Evolutionary conservation across 2,888 invertebrate species (phyloP), one percentile per base, ranked within the genome.

Genomic region (Tipula unca): DNA sequence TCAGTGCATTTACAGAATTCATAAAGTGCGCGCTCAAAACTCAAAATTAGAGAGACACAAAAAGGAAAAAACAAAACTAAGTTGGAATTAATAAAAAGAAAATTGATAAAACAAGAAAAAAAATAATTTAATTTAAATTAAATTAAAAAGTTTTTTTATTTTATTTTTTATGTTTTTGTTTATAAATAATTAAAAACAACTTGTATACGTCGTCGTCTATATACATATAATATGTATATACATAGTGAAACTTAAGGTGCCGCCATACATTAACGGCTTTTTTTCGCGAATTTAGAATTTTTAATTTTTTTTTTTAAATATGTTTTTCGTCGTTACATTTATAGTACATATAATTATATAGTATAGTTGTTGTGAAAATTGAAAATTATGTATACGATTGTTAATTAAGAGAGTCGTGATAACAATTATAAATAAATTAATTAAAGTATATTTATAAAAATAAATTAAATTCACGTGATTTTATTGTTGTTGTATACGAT

Each of bases 301-400:
- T 54, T 54, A 17, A 6, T 32, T 17, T 54, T 5, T 54, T 69
- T 69, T 69, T 69, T 20, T 13, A n/a, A n/a, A n/a, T 25, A 10
- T 69, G 3, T 20, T 69, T 25, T 20, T 69, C 69, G 69, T 25
- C 69, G 69, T 69, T 69, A 25, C 10, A 25, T 69, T 20, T 69
- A 69, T 69, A 17, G n/a, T n/a, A 4, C n/a, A 42, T n/a, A 48
- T n/a, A 48, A 14, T 36, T 36, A 8, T 1, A 6, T 10, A 25
- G 10, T 25, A 69, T 69, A 54, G 69, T 69, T 69, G 69, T 69
- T 69, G 69, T 69, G 69, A 69, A 69, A 54, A 54, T 54, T 54
- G 48, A 54, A 54, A 69, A 69, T 69, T 69, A 69, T 69, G 69
- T 69, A 69, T 69, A 69, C 69, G 69, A 69, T 69, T 69, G 69